These are phyloP conservation scores for Monopterus albus DNA, from an alignment of 2,113 vertebrate genomes.

Conservation along the genomic window DNA sequence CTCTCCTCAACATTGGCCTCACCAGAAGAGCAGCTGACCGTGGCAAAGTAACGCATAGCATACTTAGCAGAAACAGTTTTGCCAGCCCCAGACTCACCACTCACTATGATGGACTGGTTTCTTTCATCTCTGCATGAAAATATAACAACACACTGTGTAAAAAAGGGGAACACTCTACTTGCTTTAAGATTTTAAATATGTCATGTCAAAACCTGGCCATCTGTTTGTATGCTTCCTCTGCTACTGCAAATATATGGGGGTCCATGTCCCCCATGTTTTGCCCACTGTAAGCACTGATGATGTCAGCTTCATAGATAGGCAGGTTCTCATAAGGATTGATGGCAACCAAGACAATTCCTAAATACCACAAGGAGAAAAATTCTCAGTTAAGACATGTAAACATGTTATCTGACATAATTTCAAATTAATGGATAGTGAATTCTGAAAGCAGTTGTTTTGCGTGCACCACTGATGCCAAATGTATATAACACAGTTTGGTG, in stretches of 20 bases:
- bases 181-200: background rate
- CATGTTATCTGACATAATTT: background rate
- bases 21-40: slow-evolving; percentile 90
- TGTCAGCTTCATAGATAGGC: slow-evolving; percentile 94
- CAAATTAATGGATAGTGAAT: background rate
- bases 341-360: slow-evolving; percentile 97
- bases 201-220: slow-evolving; percentile 89
- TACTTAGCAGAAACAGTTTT: slow-evolving; percentile 99
- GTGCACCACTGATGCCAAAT: background rate
- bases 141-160: background rate
- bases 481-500: background rate
- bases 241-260: slow-evolving; percentile 97
- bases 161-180: background rate
- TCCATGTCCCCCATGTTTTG: slow-evolving; percentile 99
- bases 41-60: slow-evolving; percentile 97
- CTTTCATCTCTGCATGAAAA: slow-evolving; percentile 86
- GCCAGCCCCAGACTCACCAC: slow-evolving; percentile 96
- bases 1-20: slow-evolving; percentile 93
- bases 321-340: slow-evolving; percentile 97
- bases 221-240: slow-evolving; percentile 96
- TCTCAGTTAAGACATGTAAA: background rate
- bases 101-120: slow-evolving; percentile 98
- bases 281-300: slow-evolving; percentile 96
- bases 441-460: background rate
- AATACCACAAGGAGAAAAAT: slow-evolving; percentile 9